These are phyloP conservation scores for Stylophora pistillata DNA, from an alignment of 64 coral and sea anemone species.

Conservation along the genomic window DNA sequence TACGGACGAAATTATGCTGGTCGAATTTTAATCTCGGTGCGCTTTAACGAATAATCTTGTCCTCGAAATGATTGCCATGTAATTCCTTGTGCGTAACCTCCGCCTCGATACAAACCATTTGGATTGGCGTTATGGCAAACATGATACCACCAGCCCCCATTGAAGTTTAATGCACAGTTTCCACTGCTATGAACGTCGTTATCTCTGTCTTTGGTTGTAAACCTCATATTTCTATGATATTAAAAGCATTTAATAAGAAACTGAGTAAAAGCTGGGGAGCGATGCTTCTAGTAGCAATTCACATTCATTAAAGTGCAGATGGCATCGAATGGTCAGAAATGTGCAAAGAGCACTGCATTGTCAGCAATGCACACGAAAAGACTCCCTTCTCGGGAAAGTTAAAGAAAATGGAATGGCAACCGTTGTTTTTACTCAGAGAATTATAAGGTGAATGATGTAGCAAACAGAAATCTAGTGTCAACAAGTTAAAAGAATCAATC, in stretches of 20 bases:
- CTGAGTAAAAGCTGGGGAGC: too few species aligned
- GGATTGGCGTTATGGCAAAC: slow-evolving; percentile 10
- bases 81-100: slow-evolving; percentile 19
- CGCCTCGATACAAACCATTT: slow-evolving; percentile 28
- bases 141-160: slow-evolving; percentile 38
- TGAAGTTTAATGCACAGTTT: not conserved
- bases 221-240: not conserved
- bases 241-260: not conserved
- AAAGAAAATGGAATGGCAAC: too few species aligned
- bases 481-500: too few species aligned
- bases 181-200: not conserved
- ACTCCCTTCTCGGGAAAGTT: too few species aligned
- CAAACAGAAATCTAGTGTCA: too few species aligned
- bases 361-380: too few species aligned
- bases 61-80: slow-evolving; percentile 3
- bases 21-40: slow-evolving; percentile 31
- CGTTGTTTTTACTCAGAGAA: too few species aligned
- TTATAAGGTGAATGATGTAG: too few species aligned
- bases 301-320: not conserved
- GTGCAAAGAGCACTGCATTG: too few species aligned
- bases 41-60: slow-evolving; percentile 15
- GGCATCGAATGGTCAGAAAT: too few species aligned
- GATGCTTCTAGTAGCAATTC: not conserved
- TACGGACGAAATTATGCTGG: not conserved
- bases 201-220: slow-evolving; percentile 39